Percentiles rank a stretch among this genome's conserved stretches.
Conservation (phyloP, 2,113 vertebrate species). For the Bubo scandiacus region DNA sequence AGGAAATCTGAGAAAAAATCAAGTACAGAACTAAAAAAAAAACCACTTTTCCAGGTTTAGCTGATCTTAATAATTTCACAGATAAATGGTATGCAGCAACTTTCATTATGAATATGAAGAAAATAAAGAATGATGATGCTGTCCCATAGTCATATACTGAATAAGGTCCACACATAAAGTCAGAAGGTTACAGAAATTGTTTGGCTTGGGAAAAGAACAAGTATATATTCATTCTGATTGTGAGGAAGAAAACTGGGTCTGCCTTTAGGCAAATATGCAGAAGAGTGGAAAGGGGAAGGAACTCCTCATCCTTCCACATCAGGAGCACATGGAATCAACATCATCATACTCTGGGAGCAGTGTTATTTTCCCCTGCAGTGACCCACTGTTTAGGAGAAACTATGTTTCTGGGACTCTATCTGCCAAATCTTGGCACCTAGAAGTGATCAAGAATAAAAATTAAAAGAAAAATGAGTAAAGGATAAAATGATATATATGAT, state of each 20-base stretch:
- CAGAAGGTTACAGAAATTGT: neutral
- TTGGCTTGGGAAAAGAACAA: neutral
- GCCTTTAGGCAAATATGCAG: neutral
- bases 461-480: neutral
- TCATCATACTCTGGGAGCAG: neutral
- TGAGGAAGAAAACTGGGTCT: neutral
- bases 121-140: neutral
- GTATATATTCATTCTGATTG: neutral
- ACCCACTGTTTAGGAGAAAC: neutral
- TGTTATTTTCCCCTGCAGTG: neutral
- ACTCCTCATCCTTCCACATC: neutral
- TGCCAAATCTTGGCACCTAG: neutral
- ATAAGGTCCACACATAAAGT: neutral
- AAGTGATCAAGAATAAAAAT: neutral
- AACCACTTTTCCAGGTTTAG: neutral
- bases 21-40: neutral
- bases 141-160: neutral
- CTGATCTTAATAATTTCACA: neutral
- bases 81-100: neutral
- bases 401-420: neutral
- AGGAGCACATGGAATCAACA: accelerated
- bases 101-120: neutral
- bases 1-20: neutral
- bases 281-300: neutral
- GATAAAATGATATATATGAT: neutral